A percentile compares a stretch with the other conserved stretches of the same genome.
Conservation (phyloP, 2,113 vertebrate genomes). For the Hippocampus mohnikei region DNA sequence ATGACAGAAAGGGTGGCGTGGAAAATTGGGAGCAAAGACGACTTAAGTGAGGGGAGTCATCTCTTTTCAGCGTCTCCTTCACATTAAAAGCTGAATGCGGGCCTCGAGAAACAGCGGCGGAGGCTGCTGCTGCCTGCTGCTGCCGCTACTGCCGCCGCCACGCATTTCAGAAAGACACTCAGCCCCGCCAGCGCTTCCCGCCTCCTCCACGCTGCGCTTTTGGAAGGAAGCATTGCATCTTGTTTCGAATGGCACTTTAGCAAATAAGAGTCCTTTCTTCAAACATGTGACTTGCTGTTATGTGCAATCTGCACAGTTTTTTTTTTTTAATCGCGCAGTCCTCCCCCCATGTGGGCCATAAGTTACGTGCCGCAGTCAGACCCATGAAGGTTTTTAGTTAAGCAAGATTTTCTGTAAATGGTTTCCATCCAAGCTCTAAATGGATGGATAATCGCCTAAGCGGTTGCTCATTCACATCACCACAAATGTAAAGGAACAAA, state of each 20-base stretch:
- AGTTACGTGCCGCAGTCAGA: background rate
- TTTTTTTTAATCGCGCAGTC: constrained; percentile 31
- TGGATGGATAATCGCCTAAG: no score
- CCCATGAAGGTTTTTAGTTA: background rate
- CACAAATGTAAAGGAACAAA: background rate
- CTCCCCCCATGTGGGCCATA: background rate
- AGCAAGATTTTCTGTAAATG: no score
- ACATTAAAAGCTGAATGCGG: constrained; percentile 45
- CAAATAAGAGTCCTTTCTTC: constrained; percentile 43
- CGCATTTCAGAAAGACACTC: constrained; percentile 47
- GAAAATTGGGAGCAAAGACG: constrained; percentile 60
- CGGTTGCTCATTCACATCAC: background rate
- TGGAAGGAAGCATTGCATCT: constrained; percentile 60
- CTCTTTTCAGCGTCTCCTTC: constrained; percentile 57
- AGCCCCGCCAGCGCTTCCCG: constrained; percentile 40
- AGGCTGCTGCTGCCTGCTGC: no score
- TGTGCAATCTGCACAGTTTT: background rate
- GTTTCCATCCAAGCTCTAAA: no score
- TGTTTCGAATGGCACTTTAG: constrained; percentile 10
- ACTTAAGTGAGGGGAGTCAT: constrained; percentile 63
- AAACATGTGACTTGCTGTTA: constrained; percentile 24
- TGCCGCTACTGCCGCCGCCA: no score
- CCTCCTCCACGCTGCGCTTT: constrained; percentile 47
- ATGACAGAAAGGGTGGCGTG: constrained; percentile 60
- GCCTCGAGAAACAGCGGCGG: constrained; percentile 41